phyloP scores from a whole-genome alignment of 2,888 invertebrate species.

The Scaptomyza cyrtandrae region DNA sequence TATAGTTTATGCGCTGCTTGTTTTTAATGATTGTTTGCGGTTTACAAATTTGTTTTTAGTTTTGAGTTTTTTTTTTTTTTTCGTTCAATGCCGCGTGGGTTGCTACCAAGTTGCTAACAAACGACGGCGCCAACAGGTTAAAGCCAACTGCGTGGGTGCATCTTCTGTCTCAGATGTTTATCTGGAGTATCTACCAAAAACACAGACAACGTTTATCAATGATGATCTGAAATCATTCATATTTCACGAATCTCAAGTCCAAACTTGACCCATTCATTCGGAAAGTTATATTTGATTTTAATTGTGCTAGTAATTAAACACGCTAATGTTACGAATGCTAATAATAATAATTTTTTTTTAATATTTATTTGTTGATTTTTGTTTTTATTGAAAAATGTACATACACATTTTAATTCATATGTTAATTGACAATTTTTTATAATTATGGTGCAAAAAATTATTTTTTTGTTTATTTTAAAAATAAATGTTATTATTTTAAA shows the following conservation, averaged over 20 bases:
- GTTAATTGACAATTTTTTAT: too few species aligned
- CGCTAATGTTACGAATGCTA: too few species aligned
- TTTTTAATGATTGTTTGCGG: conserved; percentile 60
- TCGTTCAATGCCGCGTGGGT: conserved; percentile 49
- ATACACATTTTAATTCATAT: too few species aligned
- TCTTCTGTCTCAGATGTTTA: conserved; percentile 25
- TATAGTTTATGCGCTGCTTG: conserved; percentile 46
- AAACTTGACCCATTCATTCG: conserved; percentile 25
- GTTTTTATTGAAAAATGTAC: too few species aligned
- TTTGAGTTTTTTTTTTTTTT: neutral
- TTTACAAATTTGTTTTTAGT: conserved; percentile 49
- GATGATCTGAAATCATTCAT: conserved; percentile 38
- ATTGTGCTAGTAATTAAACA: neutral
- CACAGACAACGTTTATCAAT: conserved; percentile 32
- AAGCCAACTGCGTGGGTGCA: conserved; percentile 47
- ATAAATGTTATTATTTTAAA: too few species aligned
- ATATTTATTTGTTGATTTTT: too few species aligned
- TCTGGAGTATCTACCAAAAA: conserved; percentile 26
- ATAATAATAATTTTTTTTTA: too few species aligned
- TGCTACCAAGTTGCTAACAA: conserved; percentile 48
- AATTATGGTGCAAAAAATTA: too few species aligned
- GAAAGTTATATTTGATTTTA: neutral
- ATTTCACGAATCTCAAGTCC: conserved; percentile 12
- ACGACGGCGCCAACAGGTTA: conserved; percentile 61
- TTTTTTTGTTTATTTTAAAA: too few species aligned